Conservation (phyloP, 2,888 invertebrate genomes). For the Sympetrum striolatum region DNA sequence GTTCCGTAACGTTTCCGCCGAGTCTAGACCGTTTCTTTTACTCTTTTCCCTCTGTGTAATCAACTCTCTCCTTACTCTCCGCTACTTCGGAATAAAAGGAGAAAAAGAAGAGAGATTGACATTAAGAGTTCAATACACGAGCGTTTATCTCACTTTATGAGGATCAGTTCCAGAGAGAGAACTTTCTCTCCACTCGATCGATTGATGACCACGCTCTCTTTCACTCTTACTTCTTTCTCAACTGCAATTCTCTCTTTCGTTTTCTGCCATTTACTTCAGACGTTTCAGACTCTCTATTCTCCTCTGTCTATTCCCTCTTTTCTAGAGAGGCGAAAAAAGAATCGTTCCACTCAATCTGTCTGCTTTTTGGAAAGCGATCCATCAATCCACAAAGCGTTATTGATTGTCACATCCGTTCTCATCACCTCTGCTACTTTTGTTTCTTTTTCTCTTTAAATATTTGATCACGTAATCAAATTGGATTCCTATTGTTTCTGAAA, state of each 20-base stretch:
- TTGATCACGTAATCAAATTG: no score
- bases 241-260: not conserved
- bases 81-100: not conserved
- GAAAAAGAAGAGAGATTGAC: not conserved
- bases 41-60: not conserved
- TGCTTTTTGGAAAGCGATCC: no score
- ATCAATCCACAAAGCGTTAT: no score
- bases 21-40: not conserved
- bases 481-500: no score
- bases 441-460: no score
- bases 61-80: not conserved
- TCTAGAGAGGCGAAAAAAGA: no score
- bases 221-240: not conserved
- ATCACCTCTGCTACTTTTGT: no score
- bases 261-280: not conserved
- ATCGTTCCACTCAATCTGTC: no score
- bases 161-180: not conserved
- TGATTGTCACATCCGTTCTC: no score
- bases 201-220: not conserved
- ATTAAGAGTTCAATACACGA: not conserved
- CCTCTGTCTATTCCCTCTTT: not conserved
- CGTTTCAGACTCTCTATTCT: not conserved
- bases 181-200: not conserved
- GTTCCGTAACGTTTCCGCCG: not conserved
- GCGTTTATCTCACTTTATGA: not conserved